Evolutionary conservation across 1,140 invertebrate species (phyloP).

Genomic region (Caerostris extrusa): DNA sequence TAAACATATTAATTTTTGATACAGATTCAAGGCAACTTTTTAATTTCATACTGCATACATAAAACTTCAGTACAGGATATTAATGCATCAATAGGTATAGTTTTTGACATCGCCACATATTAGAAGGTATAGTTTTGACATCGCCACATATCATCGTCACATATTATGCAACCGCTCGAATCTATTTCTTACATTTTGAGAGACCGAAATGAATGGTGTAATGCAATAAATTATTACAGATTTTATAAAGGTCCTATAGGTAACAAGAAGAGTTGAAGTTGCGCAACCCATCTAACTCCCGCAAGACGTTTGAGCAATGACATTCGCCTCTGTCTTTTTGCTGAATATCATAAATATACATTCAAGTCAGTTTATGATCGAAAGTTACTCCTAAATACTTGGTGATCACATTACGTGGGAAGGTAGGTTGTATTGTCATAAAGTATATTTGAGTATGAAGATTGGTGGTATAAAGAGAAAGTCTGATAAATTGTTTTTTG

Average conservation of each 20-base stretch:
- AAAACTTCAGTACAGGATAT: neutral
- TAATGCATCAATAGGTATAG: neutral
- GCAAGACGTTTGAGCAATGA: neutral
- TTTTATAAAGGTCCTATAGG: slow-evolving; percentile 15
- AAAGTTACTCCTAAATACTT: slow-evolving; percentile 14
- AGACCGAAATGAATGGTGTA: neutral
- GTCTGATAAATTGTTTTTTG: neutral
- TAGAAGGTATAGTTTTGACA: neutral
- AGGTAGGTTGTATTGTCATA: slow-evolving; percentile 2
- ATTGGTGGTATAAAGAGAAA: neutral
- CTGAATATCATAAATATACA: slow-evolving; percentile 11
- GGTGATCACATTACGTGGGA: neutral
- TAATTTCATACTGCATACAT: neutral
- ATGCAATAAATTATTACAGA: neutral
- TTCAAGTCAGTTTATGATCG: neutral
- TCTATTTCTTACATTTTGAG: no score
- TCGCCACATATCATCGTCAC: no score
- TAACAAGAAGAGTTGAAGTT: neutral
- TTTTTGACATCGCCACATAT: neutral
- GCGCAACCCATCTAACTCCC: neutral
- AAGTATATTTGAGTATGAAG: neutral
- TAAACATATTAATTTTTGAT: neutral
- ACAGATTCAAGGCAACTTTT: neutral
- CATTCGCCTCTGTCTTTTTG: neutral
- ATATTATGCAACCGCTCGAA: neutral